A percentile compares a stretch with the other conserved stretches of the same genome.
Evolutionary conservation across 2,888 invertebrate species (phyloP).

Genomic region (Pharmacophagus antenor): DNA sequence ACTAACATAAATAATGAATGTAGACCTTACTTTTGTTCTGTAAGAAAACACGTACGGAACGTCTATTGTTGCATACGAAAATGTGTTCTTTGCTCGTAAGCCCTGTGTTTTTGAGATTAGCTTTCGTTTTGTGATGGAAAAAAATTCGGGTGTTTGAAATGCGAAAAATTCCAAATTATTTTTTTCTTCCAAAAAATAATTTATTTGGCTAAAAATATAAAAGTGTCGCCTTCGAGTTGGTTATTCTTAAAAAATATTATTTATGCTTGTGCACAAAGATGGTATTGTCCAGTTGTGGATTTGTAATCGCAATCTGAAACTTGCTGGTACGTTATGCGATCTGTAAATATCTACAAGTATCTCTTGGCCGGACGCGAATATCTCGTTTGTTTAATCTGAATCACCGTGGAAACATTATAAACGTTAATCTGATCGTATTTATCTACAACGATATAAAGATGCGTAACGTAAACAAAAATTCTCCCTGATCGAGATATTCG

Average conservation of each 20-base stretch:
- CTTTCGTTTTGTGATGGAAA: background rate
- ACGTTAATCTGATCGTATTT: background rate
- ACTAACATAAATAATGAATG: background rate
- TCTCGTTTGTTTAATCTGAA: background rate
- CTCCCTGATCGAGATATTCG: background rate
- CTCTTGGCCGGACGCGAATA: background rate
- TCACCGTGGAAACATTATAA: background rate
- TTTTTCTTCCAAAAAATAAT: background rate
- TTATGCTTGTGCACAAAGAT: too few species aligned
- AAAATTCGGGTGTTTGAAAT: background rate
- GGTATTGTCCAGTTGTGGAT: too few species aligned
- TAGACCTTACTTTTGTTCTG: background rate
- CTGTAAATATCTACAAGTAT: background rate
- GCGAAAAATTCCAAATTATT: background rate
- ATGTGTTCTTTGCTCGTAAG: background rate
- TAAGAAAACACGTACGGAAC: background rate
- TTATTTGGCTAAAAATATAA: too few species aligned
- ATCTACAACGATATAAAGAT: slow-evolving; percentile 1
- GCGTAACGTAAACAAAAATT: background rate
- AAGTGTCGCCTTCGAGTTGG: too few species aligned
- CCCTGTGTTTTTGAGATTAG: background rate
- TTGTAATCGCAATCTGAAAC: too few species aligned
- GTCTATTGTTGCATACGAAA: slow-evolving; percentile 1
- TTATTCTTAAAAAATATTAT: too few species aligned
- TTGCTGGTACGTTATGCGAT: too few species aligned